Evolutionary conservation across 2,113 vertebrate genomes (phyloP), one percentile per base, ranked within the genome.

Genomic region (Tapirus terrestris): DNA sequence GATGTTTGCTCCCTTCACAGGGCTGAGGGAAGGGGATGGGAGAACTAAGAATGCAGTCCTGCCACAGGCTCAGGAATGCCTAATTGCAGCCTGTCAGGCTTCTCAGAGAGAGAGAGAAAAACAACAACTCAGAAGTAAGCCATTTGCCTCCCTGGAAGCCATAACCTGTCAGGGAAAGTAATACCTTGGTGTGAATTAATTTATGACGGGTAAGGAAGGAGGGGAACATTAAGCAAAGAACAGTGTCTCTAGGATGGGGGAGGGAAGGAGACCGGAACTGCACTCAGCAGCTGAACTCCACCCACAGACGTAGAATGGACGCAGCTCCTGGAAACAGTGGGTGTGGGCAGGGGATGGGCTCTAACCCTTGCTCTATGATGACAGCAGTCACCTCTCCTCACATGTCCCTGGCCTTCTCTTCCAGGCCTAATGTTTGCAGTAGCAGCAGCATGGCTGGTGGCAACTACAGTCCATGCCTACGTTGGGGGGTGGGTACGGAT

Each of bases 81-180:
- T 95, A 65, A 89, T 96, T 67, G 92, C 75, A 94, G n/a, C 72
- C 65, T 85, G 63, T 76, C 51, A 83, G 94, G 53, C 92, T 95
- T 76, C 96, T 97, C 51, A 8, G 70, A 58, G 61, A 6, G 39
- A 39, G 39, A 39, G 39, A 39, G 39, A 23, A 92, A 39, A 61
- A 53, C 20, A 45, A 56, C n/a, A 36, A 29, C 82, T 97, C 86
- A 48, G 58, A 92, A 89, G 93, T 16, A 75, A 95, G 75, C 86
- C 96, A 76, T 97, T 95, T 92, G 83, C 96, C 79, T 92, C 56
- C 76, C 75, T 76, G 94, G 91, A 97, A 93, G 82, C 58, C 91
- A 17, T 33, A 90, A 89, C 76, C 72, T 91, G 92, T 89, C 82
- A 75, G 76, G 51, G 68, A 89, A 77, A 96, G 94, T 18, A 61